These are phyloP conservation scores for Drosophila barbarae DNA, from an alignment of 2,888 invertebrate genomes.

Conservation along the genomic window DNA sequence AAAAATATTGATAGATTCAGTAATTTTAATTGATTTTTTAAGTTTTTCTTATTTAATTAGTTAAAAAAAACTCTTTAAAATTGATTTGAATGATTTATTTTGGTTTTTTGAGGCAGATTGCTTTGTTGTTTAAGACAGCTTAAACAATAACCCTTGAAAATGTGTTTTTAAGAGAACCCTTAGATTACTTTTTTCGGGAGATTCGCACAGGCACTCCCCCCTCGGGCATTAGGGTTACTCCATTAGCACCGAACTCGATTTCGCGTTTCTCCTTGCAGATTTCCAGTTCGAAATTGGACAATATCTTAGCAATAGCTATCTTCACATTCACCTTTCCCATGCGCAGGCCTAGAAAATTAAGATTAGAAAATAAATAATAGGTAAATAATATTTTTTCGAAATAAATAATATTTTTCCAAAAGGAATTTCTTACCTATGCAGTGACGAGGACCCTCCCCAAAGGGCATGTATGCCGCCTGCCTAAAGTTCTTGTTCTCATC, in stretches of 20 bases:
- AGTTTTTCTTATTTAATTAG: not conserved
- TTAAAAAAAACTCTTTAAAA: not conserved
- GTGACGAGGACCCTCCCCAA: conserved; percentile 79
- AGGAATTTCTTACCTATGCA: conserved; percentile 76
- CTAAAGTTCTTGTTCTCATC: conserved; percentile 70
- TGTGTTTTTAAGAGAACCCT: not conserved
- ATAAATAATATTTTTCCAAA: not conserved
- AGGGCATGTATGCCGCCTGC: conserved; percentile 78
- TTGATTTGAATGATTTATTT: not conserved
- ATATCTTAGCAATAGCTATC: conserved; percentile 73
- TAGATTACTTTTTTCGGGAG: conserved; percentile 46
- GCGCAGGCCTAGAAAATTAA: conserved; percentile 62
- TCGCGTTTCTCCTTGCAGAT: conserved; percentile 39
- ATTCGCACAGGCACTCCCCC: conserved; percentile 72
- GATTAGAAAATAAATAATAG: not conserved
- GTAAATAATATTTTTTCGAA: too few relatives aligned
- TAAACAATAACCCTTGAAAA: too few relatives aligned
- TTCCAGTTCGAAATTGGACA: conserved; percentile 71
- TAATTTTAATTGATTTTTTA: too few relatives aligned
- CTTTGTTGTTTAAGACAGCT: too few relatives aligned
- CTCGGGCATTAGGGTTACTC: conserved; percentile 59
- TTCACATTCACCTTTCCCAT: conserved; percentile 77
- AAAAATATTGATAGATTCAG: too few relatives aligned
- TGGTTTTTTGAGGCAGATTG: too few relatives aligned
- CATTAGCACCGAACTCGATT: not conserved